Evolutionary conservation across 2,888 invertebrate genomes (phyloP), one percentile per base, ranked within the genome.

Genomic region (Gasteruption jaculator): DNA sequence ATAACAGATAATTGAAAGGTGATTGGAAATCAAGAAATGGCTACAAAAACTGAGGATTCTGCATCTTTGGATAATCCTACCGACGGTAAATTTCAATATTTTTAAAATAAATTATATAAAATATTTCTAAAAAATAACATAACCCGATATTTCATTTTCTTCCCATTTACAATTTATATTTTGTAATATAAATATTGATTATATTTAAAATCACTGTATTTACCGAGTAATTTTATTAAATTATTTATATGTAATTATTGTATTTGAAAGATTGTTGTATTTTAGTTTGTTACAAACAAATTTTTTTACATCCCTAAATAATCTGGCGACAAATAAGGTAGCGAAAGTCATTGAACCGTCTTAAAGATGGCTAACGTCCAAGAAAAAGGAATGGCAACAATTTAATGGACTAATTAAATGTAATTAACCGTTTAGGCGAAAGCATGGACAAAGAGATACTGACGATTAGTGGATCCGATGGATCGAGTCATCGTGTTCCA

Each of bases 1-100:
- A 38, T 38, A 27, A 20, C 32, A 51, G 46, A 18, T 30, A 34
- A 38, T 38, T 30, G 32, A 37, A 42, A 41, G 14, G 35, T 14
- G 33, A 25, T 36, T 16, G 21, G 30, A 37, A 40, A 57, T n/a
- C n/a, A n/a, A n/a, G n/a, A 55, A 52, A 69, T 68, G 67, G 63
- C 67, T 52, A 60, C 63, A 29, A 68, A 68, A 56, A 59, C 59
- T 41, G 67, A 69, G 32, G 63, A 67, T 25, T 52, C 65, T 30
- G 57, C 60, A 38, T 64, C 65, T 37, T 63, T 65, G 44, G 68
- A 66, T 53, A 63, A 63, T 58, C 55, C 56, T 22, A 61, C 62
- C 40, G 67, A 69, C 46, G 68, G 68, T 70, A 56, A 38, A 46
- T 32, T 22, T 10, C 31, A 26, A 34, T 15, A 29, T 18, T 15